A percentile compares a stretch with the other conserved stretches of the same genome.
Evolutionary conservation across 2,113 vertebrate genomes (phyloP).

Genomic region (Aptenodytes forsteri): DNA sequence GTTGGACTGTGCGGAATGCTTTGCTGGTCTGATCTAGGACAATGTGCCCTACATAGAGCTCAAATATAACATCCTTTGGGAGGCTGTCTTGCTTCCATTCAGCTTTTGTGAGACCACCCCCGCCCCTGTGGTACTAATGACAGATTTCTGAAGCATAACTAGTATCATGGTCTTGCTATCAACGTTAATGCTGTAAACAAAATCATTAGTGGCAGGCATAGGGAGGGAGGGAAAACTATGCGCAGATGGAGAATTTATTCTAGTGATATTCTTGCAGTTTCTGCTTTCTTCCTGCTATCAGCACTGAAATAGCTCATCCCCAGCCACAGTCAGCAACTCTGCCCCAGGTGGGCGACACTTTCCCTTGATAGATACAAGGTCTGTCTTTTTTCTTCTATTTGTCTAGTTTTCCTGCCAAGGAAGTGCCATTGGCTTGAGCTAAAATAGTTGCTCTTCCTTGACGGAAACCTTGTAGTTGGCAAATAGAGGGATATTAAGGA

Average conservation of each 20-base stretch:
- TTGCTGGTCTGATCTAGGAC: conserved; percentile 68
- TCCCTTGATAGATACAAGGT: conserved; percentile 20
- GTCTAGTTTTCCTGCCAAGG: conserved; percentile 41
- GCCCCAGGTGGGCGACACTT: conserved; percentile 3
- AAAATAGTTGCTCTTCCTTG: conserved; percentile 13
- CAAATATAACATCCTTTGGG: conserved; percentile 61
- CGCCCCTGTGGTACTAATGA: neutral
- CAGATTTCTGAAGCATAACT: neutral
- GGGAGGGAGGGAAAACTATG: neutral
- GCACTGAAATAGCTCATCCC: conserved; percentile 40
- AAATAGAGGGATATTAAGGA: conserved; percentile 15
- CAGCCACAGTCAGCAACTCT: conserved; percentile 44
- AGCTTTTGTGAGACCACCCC: conserved; percentile 42
- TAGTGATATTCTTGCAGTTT: neutral
- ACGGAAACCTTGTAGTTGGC: conserved; percentile 30
- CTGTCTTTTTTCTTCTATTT: conserved; percentile 19
- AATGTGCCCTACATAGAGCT: conserved; percentile 64
- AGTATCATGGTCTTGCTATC: neutral
- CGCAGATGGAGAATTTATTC: neutral
- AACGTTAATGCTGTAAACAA: conserved; percentile 13
- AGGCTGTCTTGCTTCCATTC: conserved; percentile 46
- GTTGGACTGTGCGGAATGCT: conserved; percentile 23
- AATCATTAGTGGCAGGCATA: neutral
- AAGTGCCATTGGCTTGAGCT: conserved; percentile 9
- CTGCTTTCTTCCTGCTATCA: conserved; percentile 19